Percentiles rank a stretch among this genome's conserved stretches.
phyloP scores from a whole-genome alignment of 2,888 invertebrate species.

The Aspidiotus destructor region DNA sequence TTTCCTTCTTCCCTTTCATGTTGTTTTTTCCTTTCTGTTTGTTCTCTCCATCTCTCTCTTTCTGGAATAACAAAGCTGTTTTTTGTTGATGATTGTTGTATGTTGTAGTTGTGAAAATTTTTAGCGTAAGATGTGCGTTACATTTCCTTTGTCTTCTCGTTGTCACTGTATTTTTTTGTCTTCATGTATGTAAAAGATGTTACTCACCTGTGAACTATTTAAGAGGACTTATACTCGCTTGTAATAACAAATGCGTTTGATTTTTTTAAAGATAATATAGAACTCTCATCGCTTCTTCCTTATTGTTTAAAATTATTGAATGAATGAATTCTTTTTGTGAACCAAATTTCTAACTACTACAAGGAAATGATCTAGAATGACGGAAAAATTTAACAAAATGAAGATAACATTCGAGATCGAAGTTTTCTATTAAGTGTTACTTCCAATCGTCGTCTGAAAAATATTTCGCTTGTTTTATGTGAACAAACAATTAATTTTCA shows the following conservation, averaged over 20 bases:
- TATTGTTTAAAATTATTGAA: too few species aligned
- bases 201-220: slow-evolving; percentile 12
- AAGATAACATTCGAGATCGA: too few species aligned
- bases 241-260: slow-evolving; percentile 2
- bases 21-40: not conserved
- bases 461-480: too few species aligned
- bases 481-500: too few species aligned
- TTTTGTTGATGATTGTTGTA: slow-evolving; percentile 10
- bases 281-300: too few species aligned
- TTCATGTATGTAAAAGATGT: slow-evolving; percentile 1
- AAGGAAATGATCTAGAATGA: too few species aligned
- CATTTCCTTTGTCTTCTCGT: not conserved
- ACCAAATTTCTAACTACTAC: too few species aligned
- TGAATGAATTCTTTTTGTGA: too few species aligned
- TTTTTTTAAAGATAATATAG: too few species aligned
- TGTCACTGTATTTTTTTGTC: not conserved
- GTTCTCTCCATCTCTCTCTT: not conserved
- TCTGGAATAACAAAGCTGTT: not conserved
- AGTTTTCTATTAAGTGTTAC: too few species aligned
- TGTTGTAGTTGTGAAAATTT: slow-evolving; percentile 26
- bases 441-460: too few species aligned
- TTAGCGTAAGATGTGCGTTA: not conserved
- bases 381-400: too few species aligned
- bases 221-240: not conserved
- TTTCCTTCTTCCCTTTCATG: not conserved